Evolutionary conservation across 2,888 invertebrate genomes (phyloP), one percentile per base, ranked within the genome.

Genomic region (Rhingia rostrata): DNA sequence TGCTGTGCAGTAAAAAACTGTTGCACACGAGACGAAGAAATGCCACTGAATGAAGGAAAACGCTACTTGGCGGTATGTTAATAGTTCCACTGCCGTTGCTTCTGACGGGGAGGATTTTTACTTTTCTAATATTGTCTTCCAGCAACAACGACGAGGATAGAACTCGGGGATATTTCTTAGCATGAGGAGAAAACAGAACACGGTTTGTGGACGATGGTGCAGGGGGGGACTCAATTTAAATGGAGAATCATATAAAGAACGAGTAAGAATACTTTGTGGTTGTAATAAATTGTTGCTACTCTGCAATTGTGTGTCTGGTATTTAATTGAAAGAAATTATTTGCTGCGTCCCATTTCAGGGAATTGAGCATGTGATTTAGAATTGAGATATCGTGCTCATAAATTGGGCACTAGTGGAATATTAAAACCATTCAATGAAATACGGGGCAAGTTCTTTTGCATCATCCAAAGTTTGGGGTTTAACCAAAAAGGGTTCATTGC

Each of bases 11-110:
- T 53, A 33, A 51, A 67, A 51, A 72, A 79, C 78, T 83, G 78
- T 83, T 83, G 83, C 83, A 74, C 56, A 60, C 80, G 43, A 67
- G 54, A 73, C 73, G 66, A 66, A 77, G 70, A 82, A 82, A 66
- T 82, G 64, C 32, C 70, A 70, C 47, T 77, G 70, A 77, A 77
- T 75, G 64, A 72, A 39, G 66, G 63, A 78, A 83, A 74, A 73
- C 51, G 63, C 69, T 73, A 45, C 73, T 69, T 69, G 67, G 83
- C 63, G 83, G 78, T 73, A 78, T 78, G 73, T 83, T 78, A 83
- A 83, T 79, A 64, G 78, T 56, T 69, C 33, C 61, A n/a, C 58
- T 41, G 14, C 37, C 51, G 4, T 45, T 41, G 51, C 6, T 43
- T 14, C 22, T 49, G 54, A 81, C 69, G 58, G 61, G 47, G 66